Evolutionary conservation across 2,888 invertebrate species (phyloP).

Genomic region (Strigamia maritima): DNA sequence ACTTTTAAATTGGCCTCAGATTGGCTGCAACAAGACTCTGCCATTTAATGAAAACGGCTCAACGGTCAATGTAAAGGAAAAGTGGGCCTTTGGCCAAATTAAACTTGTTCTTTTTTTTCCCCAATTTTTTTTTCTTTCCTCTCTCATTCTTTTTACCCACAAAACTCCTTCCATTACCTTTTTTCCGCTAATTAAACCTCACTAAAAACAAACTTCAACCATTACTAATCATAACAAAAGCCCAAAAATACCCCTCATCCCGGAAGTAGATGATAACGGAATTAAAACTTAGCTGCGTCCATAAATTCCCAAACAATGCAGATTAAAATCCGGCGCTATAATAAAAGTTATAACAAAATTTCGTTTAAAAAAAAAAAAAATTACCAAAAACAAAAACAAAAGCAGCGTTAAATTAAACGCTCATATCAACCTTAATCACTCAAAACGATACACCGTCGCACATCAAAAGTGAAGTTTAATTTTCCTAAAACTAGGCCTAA

Average conservation of each 20-base stretch:
- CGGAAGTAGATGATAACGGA: background rate
- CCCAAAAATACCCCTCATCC: background rate
- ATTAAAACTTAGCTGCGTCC: background rate
- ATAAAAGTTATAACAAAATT: background rate
- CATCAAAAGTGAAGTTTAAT: conserved; percentile 32
- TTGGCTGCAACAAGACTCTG: conserved; percentile 6
- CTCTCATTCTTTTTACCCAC: background rate
- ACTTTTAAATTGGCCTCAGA: conserved; percentile 35
- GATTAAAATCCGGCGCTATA: background rate
- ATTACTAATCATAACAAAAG: background rate
- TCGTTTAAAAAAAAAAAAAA: background rate
- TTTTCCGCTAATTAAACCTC: conserved; percentile 15
- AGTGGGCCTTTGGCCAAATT: conserved; percentile 32
- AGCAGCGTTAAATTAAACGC: background rate
- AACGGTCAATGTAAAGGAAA: conserved; percentile 31
- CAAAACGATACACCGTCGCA: conserved; percentile 5
- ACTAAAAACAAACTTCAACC: background rate
- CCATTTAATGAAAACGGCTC: conserved; percentile 31
- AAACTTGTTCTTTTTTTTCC: background rate
- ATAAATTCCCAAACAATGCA: conserved; percentile 13
- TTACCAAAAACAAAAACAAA: background rate
- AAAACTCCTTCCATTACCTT: conserved; percentile 26
- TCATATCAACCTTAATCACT: background rate
- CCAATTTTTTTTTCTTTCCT: background rate
- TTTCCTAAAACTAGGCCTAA: conserved; percentile 19